phyloP scores from a whole-genome alignment of 2,797 vertebrate species.

The Kryptolebias ocellatus region DNA sequence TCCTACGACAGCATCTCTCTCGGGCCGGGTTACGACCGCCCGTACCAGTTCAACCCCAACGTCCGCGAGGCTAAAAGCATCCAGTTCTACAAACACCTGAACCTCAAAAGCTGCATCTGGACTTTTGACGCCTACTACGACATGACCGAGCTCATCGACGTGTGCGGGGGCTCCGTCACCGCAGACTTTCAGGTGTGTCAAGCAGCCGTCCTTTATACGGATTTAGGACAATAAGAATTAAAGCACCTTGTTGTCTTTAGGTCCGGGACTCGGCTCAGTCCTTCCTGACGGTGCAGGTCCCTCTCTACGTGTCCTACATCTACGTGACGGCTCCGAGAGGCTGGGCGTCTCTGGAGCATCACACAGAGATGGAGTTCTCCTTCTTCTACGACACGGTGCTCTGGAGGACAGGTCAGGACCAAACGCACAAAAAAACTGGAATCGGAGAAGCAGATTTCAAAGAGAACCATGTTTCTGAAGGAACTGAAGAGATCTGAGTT shows the following conservation, averaged over 20 bases:
- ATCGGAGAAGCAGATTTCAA: no score
- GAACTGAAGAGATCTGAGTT: no score
- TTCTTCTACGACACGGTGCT: conserved; percentile 99
- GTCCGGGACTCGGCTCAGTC: conserved; percentile 97
- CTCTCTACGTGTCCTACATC: conserved; percentile 96
- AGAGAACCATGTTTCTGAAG: no score
- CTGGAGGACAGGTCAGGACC: conserved; percentile 91
- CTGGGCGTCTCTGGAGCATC: conserved; percentile 97
- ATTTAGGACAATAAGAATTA: background rate
- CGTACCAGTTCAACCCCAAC: conserved; percentile 90
- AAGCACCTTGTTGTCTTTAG: conserved; percentile 69
- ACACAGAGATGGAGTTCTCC: conserved; percentile 99
- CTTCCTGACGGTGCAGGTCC: conserved; percentile 95
- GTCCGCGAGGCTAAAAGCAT: conserved; percentile 90
- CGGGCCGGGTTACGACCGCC: conserved; percentile 93
- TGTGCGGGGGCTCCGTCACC: conserved; percentile 94
- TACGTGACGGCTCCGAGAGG: conserved; percentile 95
- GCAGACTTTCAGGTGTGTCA: conserved; percentile 93
- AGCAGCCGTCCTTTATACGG: no score
- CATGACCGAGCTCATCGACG: conserved; percentile 97
- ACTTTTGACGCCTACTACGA: conserved; percentile 97
- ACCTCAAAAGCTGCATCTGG: conserved; percentile 99
- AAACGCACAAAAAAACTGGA: background rate
- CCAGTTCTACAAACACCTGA: conserved; percentile 95
- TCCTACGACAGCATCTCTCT: conserved; percentile 85